Evolutionary conservation across 2,888 invertebrate genomes (phyloP).

Genomic region (Fabriciana adippe): DNA sequence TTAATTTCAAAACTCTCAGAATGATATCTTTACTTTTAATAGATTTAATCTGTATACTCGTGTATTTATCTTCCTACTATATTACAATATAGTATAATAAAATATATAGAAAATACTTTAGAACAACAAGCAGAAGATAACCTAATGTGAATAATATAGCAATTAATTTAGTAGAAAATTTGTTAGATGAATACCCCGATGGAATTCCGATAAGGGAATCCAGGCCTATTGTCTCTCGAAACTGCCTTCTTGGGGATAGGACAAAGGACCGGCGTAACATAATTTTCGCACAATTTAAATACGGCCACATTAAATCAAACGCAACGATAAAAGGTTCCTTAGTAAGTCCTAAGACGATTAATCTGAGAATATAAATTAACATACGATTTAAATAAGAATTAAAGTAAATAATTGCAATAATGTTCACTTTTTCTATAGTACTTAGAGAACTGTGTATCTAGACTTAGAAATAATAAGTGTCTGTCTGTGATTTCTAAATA

Average conservation of each 20-base stretch:
- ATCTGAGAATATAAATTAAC: slow-evolving; percentile 2
- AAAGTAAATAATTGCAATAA: no score
- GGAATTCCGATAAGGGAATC: slow-evolving; percentile 24
- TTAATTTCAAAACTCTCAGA: no score
- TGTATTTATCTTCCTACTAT: no score
- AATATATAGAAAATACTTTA: slow-evolving; percentile 1
- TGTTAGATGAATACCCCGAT: slow-evolving; percentile 19
- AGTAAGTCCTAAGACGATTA: background rate
- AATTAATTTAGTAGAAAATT: slow-evolving; percentile 22
- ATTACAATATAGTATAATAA: no score
- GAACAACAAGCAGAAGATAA: slow-evolving; percentile 4
- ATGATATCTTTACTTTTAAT: no score
- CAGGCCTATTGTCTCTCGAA: slow-evolving; percentile 21
- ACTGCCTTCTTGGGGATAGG: slow-evolving; percentile 22
- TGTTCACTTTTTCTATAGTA: no score
- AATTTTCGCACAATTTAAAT: slow-evolving; percentile 35
- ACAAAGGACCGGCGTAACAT: slow-evolving; percentile 34
- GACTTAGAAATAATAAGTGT: no score
- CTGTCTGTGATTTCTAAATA: no score
- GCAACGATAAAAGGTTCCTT: slow-evolving; percentile 3
- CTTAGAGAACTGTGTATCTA: no score
- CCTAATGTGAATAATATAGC: slow-evolving; percentile 5
- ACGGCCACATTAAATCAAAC: slow-evolving; percentile 32
- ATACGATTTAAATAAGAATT: background rate
- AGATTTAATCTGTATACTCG: no score